Evolutionary conservation across 1,140 invertebrate species (phyloP), one percentile per base, ranked within the genome.

Genomic region (Caenorhabditis brenneri): DNA sequence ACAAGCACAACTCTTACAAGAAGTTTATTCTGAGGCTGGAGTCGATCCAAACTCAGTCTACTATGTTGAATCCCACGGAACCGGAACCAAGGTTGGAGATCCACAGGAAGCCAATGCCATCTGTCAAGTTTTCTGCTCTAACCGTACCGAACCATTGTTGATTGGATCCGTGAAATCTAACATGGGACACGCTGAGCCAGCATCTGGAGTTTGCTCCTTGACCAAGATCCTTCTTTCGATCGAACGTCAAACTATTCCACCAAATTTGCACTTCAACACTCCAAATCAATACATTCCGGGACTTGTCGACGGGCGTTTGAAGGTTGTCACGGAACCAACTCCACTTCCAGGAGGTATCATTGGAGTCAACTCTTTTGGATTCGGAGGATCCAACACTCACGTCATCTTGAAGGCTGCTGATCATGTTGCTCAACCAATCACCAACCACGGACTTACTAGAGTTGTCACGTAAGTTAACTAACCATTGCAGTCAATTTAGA

Each of bases 111-210:
- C 97, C 0, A 97, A 97, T 89, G 95, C 96, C 0, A 96, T 99
- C 82, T 94, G 94, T 0, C 94, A 96, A 79, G 93, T 97, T 29
- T 97, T 98, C 91, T 98, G 96, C 91, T 94, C 94, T 90, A 94
- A 94, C 82, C 93, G 89, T 82, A 82, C 80, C 42, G 53, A 27
- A 0, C 95, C 96, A 2, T 92, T 99, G 24, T 91, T 97, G 2
- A 94, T 99, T 88, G 97, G 97, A 2, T 97, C 96, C 0, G 95
- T 97, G 0, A 99, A 99, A 91, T 96, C 95, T 1, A 99, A 98
- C 91, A 97, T 98, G 95, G 97, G 97, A 0, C 97, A 99, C 89
- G 94, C 96, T 5, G 97, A 99, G 91, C 95, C 96, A 5, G 95
- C 96, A 0, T 97, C 96, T 46, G 96, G 96, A 83, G 91, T 95